Percentiles rank a stretch among this genome's conserved stretches.
phyloP scores from a whole-genome alignment of 2,888 invertebrate genomes.

The Euzophera pinguis region DNA sequence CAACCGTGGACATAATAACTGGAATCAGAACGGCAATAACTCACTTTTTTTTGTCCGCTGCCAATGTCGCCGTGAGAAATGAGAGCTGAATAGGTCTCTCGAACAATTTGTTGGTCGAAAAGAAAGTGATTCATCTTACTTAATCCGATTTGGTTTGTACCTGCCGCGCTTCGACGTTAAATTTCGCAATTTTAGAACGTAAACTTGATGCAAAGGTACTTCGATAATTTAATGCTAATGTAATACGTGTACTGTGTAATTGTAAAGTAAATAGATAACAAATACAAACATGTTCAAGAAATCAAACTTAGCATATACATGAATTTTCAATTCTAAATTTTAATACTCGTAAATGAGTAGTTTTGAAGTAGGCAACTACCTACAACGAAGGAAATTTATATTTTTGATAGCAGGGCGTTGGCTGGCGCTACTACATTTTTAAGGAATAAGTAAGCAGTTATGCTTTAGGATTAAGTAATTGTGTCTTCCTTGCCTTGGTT shows the following conservation, averaged over 20 bases:
- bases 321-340: no score
- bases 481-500: no score
- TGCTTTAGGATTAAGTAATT: no score
- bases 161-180: constrained; percentile 37
- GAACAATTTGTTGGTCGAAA: constrained; percentile 37
- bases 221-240: neutral
- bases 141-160: constrained; percentile 37
- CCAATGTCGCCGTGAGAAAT: constrained; percentile 38
- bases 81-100: constrained; percentile 46
- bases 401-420: neutral
- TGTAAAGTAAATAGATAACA: neutral
- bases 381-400: neutral
- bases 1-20: constrained; percentile 16
- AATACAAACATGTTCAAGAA: no score
- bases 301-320: no score
- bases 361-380: no score
- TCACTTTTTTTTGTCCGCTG: constrained; percentile 33
- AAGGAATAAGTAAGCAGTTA: no score
- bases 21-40: constrained; percentile 33
- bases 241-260: neutral
- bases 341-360: no score
- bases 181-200: constrained; percentile 41
- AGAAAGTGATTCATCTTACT: constrained; percentile 62
- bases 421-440: neutral
- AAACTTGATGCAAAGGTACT: neutral